Evolutionary conservation across 2,113 vertebrate species (phyloP).

Genomic region (Myotis yumanensis): DNA sequence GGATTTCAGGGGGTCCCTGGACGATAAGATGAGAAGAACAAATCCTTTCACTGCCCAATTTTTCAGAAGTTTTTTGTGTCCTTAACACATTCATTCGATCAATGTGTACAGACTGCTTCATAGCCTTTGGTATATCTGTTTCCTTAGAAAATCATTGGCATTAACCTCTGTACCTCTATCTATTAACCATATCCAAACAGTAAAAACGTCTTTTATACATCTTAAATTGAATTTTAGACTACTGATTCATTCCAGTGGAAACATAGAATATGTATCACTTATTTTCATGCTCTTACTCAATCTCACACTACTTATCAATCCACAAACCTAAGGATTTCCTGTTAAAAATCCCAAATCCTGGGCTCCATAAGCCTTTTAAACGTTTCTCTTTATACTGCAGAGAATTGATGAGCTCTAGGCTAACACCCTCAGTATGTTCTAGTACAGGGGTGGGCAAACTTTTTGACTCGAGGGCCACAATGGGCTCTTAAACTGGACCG

Average conservation of each 20-base stretch:
- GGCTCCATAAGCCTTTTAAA: not conserved
- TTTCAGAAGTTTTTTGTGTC: constrained; percentile 31
- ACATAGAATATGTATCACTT: not conserved
- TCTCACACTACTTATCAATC: not conserved
- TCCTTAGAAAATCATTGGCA: constrained; percentile 53
- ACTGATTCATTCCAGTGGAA: constrained; percentile 46
- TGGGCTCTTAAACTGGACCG: too few relatives aligned
- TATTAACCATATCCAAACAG: constrained; percentile 62
- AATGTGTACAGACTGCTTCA: not conserved
- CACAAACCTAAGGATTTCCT: not conserved
- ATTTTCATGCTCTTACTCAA: not conserved
- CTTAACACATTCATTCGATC: constrained; percentile 5
- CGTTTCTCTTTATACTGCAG: not conserved
- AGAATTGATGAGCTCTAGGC: not conserved
- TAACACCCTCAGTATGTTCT: not conserved
- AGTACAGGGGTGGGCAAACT: too few relatives aligned
- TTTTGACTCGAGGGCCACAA: too few relatives aligned
- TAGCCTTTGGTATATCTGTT: constrained; percentile 29
- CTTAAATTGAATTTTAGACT: constrained; percentile 76
- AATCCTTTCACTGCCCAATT: not conserved
- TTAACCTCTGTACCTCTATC: constrained; percentile 41
- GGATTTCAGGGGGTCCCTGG: not conserved
- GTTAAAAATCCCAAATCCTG: not conserved
- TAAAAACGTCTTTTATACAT: constrained; percentile 61
- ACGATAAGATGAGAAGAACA: not conserved